Base-by-base conservation (phyloP, 2,797 vertebrate genomes). In the Prunella strophiata region DNA sequence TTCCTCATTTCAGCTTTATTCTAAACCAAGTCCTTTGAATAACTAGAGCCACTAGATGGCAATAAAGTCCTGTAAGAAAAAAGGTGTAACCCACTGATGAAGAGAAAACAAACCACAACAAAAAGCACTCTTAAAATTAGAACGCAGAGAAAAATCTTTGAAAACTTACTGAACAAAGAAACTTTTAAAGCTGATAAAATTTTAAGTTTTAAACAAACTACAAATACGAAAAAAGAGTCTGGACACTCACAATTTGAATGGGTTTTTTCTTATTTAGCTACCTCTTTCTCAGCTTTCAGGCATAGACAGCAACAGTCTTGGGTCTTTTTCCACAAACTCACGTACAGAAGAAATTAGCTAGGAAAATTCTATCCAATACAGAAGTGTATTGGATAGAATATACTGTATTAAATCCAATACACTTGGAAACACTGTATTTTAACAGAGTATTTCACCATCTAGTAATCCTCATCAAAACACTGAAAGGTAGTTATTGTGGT, bases 41-140 rank as follows among this genome's bases (percentile, higher is more conserved):
- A 67, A 40, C n/a, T 81, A 50, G 0, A 30, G 63, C 94, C 96
- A 86, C 92, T 94, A 96, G 96, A 85, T 91, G 96, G 95, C 94
- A 93, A 84, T 61, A 26, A 88, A 79, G 88, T 73, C 32, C 65
- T 43, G 5, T 6, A 78, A 78, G 42, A 92, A 93, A 78, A 6
- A 54, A 58, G 7, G 36, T 19, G n/a, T 30, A 89, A 85, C 5
- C 34, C 50, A 16, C 0, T 12, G 16, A 21, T 18, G 21, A 40
- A 36, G 15, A 59, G 21, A 71, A 66, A 77, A 79, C 13, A 47
- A 65, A 34, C 16, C 16, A 22, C 40, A 51, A 48, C n/a, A 70
- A 81, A 50, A 51, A 75, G 42, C 1, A 1, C 13, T 52, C 61
- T 54, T 38, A 7, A 81, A 82, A 77, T 7, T 4, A 27, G 20